Conservation (phyloP, 2,113 vertebrate species). For the Condylura cristata region DNA sequence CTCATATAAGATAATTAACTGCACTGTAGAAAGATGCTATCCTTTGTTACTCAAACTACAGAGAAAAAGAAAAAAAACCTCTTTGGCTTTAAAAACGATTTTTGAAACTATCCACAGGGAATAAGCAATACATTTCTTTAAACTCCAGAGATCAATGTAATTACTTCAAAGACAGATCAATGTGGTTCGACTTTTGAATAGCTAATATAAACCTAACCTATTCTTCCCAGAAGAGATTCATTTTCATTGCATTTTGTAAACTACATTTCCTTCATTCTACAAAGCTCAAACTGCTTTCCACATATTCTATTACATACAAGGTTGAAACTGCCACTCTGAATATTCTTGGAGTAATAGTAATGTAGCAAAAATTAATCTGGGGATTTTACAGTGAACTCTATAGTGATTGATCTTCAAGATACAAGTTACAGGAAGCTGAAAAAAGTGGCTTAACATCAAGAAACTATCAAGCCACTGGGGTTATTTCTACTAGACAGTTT, state of each 20-base stretch:
- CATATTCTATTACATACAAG: not conserved
- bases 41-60: not conserved
- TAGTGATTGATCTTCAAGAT: not conserved
- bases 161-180: conserved; percentile 68
- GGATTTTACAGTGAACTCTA: not conserved
- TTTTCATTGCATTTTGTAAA: conserved; percentile 25
- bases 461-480: not conserved
- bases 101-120: conserved; percentile 54
- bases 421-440: not conserved
- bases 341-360: not conserved
- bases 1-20: not conserved
- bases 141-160: conserved; percentile 71
- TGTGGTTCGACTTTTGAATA: conserved; percentile 26
- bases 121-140: conserved; percentile 56
- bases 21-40: not conserved
- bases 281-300: conserved; percentile 10
- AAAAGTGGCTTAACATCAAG: not conserved
- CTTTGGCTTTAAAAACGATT: not conserved
- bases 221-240: conserved; percentile 40
- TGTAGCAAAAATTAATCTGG: not conserved
- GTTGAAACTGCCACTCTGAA: not conserved
- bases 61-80: not conserved
- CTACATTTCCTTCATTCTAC: not conserved
- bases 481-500: not conserved
- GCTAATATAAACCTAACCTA: conserved; percentile 9